A percentile compares a stretch with the other conserved stretches of the same genome.
phyloP scores from a whole-genome alignment of 2,888 invertebrate genomes.

The Drosophila kanekoi region DNA sequence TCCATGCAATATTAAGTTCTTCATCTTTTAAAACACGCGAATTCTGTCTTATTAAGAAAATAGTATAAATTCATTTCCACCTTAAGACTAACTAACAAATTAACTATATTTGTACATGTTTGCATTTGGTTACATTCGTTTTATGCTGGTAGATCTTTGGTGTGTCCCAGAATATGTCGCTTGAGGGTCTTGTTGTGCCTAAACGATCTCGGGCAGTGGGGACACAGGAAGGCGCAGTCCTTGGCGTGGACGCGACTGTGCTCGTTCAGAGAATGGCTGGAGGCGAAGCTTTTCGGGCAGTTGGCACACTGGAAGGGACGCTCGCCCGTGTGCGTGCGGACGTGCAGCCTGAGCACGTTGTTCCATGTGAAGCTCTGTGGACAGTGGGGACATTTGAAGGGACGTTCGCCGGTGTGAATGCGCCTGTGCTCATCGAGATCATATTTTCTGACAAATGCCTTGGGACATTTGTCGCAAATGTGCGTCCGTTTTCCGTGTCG shows the following conservation, averaged over 20 bases:
- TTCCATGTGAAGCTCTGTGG: background rate
- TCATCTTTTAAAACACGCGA: no score
- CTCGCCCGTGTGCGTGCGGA: background rate
- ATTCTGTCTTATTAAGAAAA: no score
- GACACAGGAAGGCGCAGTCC: background rate
- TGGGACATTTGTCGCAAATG: background rate
- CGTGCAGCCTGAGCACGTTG: conserved; percentile 1
- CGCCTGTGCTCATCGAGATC: conserved; percentile 5
- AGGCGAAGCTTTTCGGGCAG: background rate
- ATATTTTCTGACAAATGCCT: conserved; percentile 2
- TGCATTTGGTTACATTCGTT: background rate
- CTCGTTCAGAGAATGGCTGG: background rate
- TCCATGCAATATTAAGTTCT: no score
- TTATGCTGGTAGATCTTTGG: background rate
- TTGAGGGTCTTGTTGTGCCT: background rate
- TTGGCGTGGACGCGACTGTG: conserved; percentile 2
- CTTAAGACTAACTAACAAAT: background rate
- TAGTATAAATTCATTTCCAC: background rate
- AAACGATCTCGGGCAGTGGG: background rate
- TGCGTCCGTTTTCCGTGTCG: conserved; percentile 1
- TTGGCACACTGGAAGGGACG: background rate
- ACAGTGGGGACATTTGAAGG: conserved; percentile 1
- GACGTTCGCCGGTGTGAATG: background rate
- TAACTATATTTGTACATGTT: background rate
- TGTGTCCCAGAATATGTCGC: background rate